Evolutionary conservation across 2,888 invertebrate genomes (phyloP), one percentile per base, ranked within the genome.

Genomic region (Ephialtes manifestator): DNA sequence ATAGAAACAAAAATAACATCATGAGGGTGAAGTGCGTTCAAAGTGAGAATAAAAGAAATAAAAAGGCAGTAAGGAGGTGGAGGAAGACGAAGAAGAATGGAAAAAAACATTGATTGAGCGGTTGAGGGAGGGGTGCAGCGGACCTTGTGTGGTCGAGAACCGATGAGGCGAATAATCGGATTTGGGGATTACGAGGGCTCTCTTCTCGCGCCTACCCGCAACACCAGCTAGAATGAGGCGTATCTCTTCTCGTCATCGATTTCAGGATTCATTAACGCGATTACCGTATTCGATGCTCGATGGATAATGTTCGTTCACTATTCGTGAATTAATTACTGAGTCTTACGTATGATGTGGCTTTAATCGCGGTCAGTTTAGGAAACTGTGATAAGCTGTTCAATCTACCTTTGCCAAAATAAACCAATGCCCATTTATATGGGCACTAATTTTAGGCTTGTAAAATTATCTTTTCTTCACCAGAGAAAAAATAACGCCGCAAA

Each of bases 101-200:
- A 63, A 63, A 71, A 84, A 87, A 87, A 88, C 85, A 88, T 87
- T 86, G 88, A 87, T 87, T 86, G 87, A 87, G 77, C 77, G 82
- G 78, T 83, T 70, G 80, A 67, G 71, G 83, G 87, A 79, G 84
- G 84, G 81, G 35, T 81, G 78, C 74, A 76, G 71, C 80, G 83
- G 63, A 83, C 81, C 78, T 84, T 80, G 86, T 87, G 87, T 87
- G 89, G 89, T 88, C 80, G 88, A 82, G 85, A 82, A 88, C 89
- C 90, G 88, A 92, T 92, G 93, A 93, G 91, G 92, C 92, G 93
- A 91, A 92, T 93, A 93, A 94, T 94, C 93, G 93, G 93, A 93
- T 93, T 92, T 92, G 77, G 88, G 90, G 93, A 93, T 93, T 93
- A 93, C 90, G 88, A 88, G 87, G 89, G 76, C 58, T 80, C 72